phyloP scores from a whole-genome alignment of 2,888 invertebrate species.

The Aricia artaxerxes region DNA sequence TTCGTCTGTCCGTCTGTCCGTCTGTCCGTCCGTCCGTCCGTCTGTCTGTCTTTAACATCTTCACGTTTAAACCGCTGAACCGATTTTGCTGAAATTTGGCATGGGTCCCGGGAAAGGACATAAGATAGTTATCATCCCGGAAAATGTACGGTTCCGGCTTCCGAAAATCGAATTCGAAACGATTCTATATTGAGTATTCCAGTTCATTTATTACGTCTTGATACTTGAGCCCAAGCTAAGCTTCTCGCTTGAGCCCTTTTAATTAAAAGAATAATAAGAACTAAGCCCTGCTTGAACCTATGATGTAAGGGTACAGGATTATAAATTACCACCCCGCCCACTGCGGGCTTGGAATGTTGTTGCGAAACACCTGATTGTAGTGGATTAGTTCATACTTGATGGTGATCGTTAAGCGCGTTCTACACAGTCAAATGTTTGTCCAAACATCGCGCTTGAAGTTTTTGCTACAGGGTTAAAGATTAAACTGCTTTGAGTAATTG shows the following conservation, averaged over 20 bases:
- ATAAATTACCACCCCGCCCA: constrained; percentile 7
- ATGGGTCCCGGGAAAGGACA: too few relatives aligned
- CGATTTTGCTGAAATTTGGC: too few relatives aligned
- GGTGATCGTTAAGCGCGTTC: neutral
- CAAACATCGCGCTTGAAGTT: neutral
- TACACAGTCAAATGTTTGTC: neutral
- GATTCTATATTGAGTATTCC: too few relatives aligned
- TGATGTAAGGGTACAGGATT: constrained; percentile 15
- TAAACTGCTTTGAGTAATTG: neutral
- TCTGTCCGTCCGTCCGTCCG: too few relatives aligned
- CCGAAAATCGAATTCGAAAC: too few relatives aligned
- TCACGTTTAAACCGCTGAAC: too few relatives aligned
- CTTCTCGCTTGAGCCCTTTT: neutral
- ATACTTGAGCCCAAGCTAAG: too few relatives aligned
- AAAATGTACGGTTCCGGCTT: too few relatives aligned
- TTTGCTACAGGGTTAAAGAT: neutral
- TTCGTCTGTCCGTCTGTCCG: too few relatives aligned
- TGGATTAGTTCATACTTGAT: neutral
- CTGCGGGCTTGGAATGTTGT: neutral
- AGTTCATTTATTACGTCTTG: too few relatives aligned
- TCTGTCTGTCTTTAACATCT: too few relatives aligned
- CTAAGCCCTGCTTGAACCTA: neutral
- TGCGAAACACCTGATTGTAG: constrained; percentile 4
- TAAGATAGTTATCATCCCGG: too few relatives aligned
- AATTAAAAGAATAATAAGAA: neutral